Evolutionary conservation across 2,113 vertebrate species (phyloP).

Genomic region (Origma solitaria): DNA sequence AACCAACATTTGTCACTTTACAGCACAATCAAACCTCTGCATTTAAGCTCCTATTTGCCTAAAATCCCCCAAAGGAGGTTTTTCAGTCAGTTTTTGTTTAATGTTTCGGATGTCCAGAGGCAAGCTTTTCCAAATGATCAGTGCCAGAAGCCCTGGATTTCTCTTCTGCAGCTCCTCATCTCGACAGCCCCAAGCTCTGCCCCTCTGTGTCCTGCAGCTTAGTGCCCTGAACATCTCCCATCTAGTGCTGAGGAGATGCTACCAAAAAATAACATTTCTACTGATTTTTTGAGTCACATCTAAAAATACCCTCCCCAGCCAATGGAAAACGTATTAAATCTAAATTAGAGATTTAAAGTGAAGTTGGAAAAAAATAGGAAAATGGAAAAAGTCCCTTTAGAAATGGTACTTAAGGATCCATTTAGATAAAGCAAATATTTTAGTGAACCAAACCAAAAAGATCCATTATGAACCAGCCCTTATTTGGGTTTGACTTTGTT

Average conservation of each 20-base stretch:
- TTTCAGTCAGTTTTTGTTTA: background rate
- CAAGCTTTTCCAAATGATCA: background rate
- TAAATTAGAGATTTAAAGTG: background rate
- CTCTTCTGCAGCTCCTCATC: background rate
- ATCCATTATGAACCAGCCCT: background rate
- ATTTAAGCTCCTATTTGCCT: background rate
- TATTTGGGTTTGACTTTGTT: background rate
- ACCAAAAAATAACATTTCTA: background rate
- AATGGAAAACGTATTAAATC: background rate
- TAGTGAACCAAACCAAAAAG: background rate
- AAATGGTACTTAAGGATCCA: background rate
- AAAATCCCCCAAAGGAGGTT: background rate
- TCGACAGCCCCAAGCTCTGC: background rate
- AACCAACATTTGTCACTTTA: background rate
- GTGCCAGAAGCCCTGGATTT: background rate
- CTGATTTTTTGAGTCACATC: background rate
- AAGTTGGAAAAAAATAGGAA: background rate
- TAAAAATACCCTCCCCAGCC: background rate
- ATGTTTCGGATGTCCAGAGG: background rate
- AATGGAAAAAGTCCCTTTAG: background rate
- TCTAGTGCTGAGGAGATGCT: background rate
- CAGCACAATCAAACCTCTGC: background rate
- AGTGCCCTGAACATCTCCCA: background rate
- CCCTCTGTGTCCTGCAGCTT: background rate
- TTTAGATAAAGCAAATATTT: background rate